Conservation (phyloP, 2,888 invertebrate genomes). For the Erebia palarica region DNA sequence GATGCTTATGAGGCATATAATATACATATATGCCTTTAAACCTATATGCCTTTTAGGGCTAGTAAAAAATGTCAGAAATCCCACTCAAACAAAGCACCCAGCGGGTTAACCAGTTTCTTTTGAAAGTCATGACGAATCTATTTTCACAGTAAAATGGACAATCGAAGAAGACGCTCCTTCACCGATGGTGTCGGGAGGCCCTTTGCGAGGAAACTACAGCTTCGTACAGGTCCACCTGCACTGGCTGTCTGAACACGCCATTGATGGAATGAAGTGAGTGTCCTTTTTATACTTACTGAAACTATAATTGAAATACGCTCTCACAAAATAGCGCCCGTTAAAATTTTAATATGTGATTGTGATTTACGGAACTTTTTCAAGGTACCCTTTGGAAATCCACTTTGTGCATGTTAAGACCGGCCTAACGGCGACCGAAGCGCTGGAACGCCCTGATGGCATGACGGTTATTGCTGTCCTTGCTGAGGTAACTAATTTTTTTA, state of each 20-base stretch:
- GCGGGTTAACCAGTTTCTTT: too few species aligned
- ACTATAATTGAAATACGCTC: too few species aligned
- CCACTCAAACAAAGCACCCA: too few species aligned
- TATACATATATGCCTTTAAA: too few species aligned
- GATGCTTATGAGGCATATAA: too few species aligned
- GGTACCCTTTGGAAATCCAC: slow-evolving; percentile 74
- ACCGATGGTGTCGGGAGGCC: slow-evolving; percentile 82
- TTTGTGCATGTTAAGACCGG: slow-evolving; percentile 70
- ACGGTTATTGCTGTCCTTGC: slow-evolving; percentile 64
- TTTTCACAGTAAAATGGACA: slow-evolving; percentile 60
- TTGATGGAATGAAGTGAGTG: slow-evolving; percentile 83
- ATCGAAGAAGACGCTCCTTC: slow-evolving; percentile 43
- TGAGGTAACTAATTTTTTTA: slow-evolving; percentile 52
- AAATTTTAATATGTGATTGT: too few species aligned
- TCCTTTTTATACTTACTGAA: too few species aligned
- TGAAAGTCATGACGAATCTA: neutral
- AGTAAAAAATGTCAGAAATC: too few species aligned
- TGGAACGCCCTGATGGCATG: slow-evolving; percentile 60
- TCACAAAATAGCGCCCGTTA: too few species aligned
- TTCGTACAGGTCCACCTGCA: slow-evolving; percentile 92
- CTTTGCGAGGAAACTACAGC: slow-evolving; percentile 82
- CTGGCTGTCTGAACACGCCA: slow-evolving; percentile 92
- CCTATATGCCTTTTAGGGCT: too few species aligned
- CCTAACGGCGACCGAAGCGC: slow-evolving; percentile 56
- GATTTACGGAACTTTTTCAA: slow-evolving; percentile 37